Conservation (phyloP, 2,888 invertebrate genomes). For the Bruchidius siliquastri region DNA sequence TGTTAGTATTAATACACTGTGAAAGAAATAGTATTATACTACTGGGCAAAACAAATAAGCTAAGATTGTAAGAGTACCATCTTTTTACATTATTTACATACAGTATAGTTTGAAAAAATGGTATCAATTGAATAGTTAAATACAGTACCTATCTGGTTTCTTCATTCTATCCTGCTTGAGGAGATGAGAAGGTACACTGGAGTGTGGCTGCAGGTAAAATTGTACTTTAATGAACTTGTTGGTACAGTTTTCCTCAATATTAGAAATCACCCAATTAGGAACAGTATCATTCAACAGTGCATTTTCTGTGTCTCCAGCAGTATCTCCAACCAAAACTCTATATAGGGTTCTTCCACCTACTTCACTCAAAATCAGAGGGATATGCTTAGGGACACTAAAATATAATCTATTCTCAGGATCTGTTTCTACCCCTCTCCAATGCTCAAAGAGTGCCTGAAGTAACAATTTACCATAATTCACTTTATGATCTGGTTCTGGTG, state of each 20-base stretch:
- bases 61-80: no score
- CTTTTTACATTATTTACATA: no score
- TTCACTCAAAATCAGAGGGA: constrained; percentile 96
- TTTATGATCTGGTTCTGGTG: constrained; percentile 70
- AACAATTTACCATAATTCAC: constrained; percentile 95
- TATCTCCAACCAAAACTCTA: constrained; percentile 81
- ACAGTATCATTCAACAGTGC: constrained; percentile 88
- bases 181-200: constrained; percentile 60
- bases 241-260: constrained; percentile 87
- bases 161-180: constrained; percentile 68
- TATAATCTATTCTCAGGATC: constrained; percentile 72
- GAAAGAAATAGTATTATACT: no score
- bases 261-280: constrained; percentile 93
- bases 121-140: no score
- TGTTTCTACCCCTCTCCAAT: constrained; percentile 74
- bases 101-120: no score
- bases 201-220: constrained; percentile 94
- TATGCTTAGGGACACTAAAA: constrained; percentile 90
- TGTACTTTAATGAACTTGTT: constrained; percentile 97
- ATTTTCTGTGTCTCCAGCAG: constrained; percentile 91
- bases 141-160: constrained; percentile 57
- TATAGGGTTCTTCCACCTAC: constrained; percentile 93
- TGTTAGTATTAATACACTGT: no score
- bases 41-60: no score
- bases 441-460: constrained; percentile 89